Percentiles rank a stretch among this genome's conserved stretches.
These are phyloP conservation scores for Centrocercus urophasianus DNA, from an alignment of 2,113 vertebrate genomes.

Conservation along the genomic window DNA sequence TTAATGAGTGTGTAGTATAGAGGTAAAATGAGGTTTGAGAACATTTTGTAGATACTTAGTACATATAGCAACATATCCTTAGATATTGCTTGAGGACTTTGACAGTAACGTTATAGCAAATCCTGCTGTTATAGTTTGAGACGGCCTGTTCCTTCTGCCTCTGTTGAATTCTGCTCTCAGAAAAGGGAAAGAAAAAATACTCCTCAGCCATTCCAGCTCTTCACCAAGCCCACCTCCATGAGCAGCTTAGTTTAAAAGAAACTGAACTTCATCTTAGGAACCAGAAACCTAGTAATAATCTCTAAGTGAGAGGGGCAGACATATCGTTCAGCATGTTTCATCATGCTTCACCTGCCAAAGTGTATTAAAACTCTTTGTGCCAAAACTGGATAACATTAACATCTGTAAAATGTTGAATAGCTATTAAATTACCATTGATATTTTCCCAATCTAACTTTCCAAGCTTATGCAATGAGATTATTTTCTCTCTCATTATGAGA, in stretches of 20 bases:
- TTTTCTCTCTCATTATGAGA: neutral
- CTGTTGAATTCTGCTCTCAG: neutral
- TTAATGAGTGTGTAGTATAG: neutral
- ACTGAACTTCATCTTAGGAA: neutral
- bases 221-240: neutral
- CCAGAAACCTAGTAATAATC: neutral
- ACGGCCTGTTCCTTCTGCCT: neutral
- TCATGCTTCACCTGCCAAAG: neutral
- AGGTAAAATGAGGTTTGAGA: neutral
- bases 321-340: neutral
- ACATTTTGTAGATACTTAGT: neutral
- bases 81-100: neutral
- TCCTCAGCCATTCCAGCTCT: neutral
- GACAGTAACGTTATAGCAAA: neutral
- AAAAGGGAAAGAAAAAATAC: neutral
- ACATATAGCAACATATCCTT: neutral
- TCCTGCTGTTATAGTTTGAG: neutral
- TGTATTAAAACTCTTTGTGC: neutral
- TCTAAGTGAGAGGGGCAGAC: neutral
- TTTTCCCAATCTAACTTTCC: neutral
- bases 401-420: neutral
- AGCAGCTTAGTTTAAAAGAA: neutral
- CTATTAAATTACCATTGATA: neutral
- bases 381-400: neutral
- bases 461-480: neutral